Evolutionary conservation across 2,888 invertebrate species (phyloP).

Genomic region (Diogma glabrata): DNA sequence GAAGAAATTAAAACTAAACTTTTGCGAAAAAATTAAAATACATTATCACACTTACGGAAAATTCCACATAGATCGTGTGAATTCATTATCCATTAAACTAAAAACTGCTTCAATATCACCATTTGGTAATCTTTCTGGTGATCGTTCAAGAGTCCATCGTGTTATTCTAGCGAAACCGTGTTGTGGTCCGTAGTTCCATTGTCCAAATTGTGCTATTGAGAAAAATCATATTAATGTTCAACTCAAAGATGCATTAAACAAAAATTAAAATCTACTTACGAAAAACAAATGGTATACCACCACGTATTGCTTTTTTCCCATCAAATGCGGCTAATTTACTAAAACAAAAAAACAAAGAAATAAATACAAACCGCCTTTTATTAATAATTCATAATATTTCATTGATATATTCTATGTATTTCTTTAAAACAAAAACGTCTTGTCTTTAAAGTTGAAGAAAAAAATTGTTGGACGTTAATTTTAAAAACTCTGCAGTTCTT

Average conservation of each 20-base stretch:
- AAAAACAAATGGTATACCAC: slow-evolving; percentile 93
- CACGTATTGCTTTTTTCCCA: slow-evolving; percentile 90
- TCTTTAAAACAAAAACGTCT: no score
- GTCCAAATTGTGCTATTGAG: slow-evolving; percentile 77
- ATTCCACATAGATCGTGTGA: slow-evolving; percentile 89
- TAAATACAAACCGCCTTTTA: no score
- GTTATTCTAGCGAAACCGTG: slow-evolving; percentile 93
- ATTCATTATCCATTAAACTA: slow-evolving; percentile 84
- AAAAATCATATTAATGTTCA: neutral
- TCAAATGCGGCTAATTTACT: slow-evolving; percentile 94
- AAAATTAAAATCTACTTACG: slow-evolving; percentile 56
- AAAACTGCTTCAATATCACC: slow-evolving; percentile 89
- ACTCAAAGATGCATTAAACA: neutral
- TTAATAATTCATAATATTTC: no score
- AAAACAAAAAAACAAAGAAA: slow-evolving; percentile 34
- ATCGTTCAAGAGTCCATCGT: slow-evolving; percentile 82
- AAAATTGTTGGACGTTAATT: no score
- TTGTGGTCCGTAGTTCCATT: slow-evolving; percentile 90
- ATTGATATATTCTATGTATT: no score
- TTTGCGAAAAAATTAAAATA: neutral
- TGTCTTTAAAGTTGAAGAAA: no score
- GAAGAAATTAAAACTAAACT: neutral
- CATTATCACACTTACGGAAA: slow-evolving; percentile 53
- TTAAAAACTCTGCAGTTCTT: no score
- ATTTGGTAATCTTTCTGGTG: slow-evolving; percentile 76